These are phyloP conservation scores for Phyllotreta cruciferae DNA, from an alignment of 2,888 invertebrate genomes.

Conservation along the genomic window DNA sequence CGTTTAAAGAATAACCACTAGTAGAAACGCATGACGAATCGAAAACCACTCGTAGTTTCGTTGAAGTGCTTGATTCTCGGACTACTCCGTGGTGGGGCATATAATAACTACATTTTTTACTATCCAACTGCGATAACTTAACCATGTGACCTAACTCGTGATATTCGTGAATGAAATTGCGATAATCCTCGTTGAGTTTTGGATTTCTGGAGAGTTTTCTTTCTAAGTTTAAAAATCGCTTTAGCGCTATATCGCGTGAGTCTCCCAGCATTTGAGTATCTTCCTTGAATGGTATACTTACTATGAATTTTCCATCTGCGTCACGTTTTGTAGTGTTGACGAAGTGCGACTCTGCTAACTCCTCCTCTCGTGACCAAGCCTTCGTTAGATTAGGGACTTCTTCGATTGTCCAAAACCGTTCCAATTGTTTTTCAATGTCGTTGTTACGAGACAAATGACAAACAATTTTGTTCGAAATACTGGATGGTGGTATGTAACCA, in stretches of 20 bases:
- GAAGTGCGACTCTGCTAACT: constrained; percentile 19
- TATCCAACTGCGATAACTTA: constrained; percentile 2
- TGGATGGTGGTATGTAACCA: neutral
- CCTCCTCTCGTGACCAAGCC: constrained; percentile 13
- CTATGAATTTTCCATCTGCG: constrained; percentile 9
- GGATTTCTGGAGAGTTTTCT: constrained; percentile 15
- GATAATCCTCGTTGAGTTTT: constrained; percentile 27
- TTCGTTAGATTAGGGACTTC: constrained; percentile 4
- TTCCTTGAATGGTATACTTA: constrained; percentile 20
- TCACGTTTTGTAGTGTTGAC: constrained; percentile 12
- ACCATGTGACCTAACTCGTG: constrained; percentile 29
- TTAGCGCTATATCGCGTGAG: constrained; percentile 20
- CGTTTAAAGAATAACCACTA: constrained; percentile 30
- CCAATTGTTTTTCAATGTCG: constrained; percentile 19
- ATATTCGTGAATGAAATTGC: constrained; percentile 33
- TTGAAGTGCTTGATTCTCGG: constrained; percentile 22
- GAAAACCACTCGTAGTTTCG: constrained; percentile 28
- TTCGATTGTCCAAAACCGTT: constrained; percentile 24
- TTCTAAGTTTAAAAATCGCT: constrained; percentile 26
- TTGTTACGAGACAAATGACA: constrained; percentile 3
- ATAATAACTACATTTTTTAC: constrained; percentile 19
- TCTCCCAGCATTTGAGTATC: constrained; percentile 4
- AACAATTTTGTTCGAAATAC: constrained; percentile 2
- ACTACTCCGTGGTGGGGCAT: constrained; percentile 31
- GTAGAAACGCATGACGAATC: constrained; percentile 44